These are phyloP conservation scores for Xanthia icteritia DNA, from an alignment of 2,888 invertebrate genomes.

Conservation along the genomic window DNA sequence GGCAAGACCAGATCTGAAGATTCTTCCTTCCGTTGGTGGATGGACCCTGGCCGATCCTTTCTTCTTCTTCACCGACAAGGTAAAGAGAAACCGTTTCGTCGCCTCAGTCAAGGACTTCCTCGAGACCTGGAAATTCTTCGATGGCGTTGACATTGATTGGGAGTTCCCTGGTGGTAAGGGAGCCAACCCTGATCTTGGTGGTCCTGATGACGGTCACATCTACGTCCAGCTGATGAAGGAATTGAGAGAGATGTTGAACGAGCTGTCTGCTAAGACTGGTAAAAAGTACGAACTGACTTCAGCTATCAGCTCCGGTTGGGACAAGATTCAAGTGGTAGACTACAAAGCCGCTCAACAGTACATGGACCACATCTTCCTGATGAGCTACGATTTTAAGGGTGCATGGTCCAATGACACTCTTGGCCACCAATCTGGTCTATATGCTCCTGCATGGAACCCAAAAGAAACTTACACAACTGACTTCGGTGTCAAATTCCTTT, in stretches of 20 bases:
- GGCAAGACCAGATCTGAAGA: constrained; percentile 85
- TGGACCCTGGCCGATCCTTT: constrained; percentile 89
- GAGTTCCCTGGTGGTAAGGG: constrained; percentile 89
- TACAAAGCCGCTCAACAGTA: constrained; percentile 86
- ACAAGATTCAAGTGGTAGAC: constrained; percentile 88
- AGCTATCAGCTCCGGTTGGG: constrained; percentile 89
- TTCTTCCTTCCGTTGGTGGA: constrained; percentile 86
- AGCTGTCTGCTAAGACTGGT: constrained; percentile 83
- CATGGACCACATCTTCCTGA: constrained; percentile 88
- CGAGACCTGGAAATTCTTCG: constrained; percentile 88
- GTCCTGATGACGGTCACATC: constrained; percentile 84
- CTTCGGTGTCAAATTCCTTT: constrained; percentile 84
- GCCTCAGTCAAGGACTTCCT: constrained; percentile 87
- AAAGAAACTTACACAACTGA: constrained; percentile 89
- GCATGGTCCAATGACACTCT: constrained; percentile 88
- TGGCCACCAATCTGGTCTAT: constrained; percentile 85
- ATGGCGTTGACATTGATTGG: constrained; percentile 89
- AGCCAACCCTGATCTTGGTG: constrained; percentile 85
- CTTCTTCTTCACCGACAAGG: constrained; percentile 85
- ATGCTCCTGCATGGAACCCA: constrained; percentile 85
- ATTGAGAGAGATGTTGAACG: constrained; percentile 85
- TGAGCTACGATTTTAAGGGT: constrained; percentile 89
- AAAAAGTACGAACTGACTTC: constrained; percentile 87
- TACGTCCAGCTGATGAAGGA: constrained; percentile 86
- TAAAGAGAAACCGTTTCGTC: constrained; percentile 84